Conservation (phyloP, 1,140 invertebrate species). For the Polypedilum vanderplanki region DNA sequence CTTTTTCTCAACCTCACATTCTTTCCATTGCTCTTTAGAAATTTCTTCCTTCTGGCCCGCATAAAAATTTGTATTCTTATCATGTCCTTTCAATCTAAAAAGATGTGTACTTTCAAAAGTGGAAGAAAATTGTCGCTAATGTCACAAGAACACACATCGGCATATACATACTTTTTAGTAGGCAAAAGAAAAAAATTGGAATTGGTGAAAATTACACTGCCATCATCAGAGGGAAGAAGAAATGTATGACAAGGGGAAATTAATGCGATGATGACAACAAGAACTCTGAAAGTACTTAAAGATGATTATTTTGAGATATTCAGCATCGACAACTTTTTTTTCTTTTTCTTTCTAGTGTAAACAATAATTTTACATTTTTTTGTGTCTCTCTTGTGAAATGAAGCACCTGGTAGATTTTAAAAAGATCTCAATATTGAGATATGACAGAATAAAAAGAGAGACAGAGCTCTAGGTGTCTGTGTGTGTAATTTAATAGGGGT, state of each 20-base stretch:
- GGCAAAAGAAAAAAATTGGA: background rate
- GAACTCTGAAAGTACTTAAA: background rate
- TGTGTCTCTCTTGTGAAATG: conserved; percentile 4
- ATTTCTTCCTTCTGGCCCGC: conserved; percentile 15
- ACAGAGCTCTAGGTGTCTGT: background rate
- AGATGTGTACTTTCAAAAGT: conserved; percentile 11
- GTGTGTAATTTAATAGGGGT: conserved; percentile 17
- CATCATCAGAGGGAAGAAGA: background rate
- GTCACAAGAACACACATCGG: background rate
- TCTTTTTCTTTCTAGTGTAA: background rate
- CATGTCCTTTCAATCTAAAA: conserved; percentile 26
- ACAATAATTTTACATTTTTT: conserved; percentile 28
- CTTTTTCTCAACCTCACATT: background rate
- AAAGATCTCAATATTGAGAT: conserved; percentile 10
- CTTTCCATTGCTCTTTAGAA: background rate
- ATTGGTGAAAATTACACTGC: background rate
- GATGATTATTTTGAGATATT: conserved; percentile 16
- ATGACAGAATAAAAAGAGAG: background rate
- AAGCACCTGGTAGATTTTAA: conserved; percentile 8
- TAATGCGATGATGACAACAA: conserved; percentile 10
- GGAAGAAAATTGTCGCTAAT: conserved; percentile 17
- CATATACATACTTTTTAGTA: background rate
- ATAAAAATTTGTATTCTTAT: conserved; percentile 25
- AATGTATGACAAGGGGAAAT: background rate
- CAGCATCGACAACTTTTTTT: conserved; percentile 23